Evolutionary conservation across 1,140 invertebrate genomes (phyloP), one percentile per base, ranked within the genome.

Genomic region (Panulirus ornatus): DNA sequence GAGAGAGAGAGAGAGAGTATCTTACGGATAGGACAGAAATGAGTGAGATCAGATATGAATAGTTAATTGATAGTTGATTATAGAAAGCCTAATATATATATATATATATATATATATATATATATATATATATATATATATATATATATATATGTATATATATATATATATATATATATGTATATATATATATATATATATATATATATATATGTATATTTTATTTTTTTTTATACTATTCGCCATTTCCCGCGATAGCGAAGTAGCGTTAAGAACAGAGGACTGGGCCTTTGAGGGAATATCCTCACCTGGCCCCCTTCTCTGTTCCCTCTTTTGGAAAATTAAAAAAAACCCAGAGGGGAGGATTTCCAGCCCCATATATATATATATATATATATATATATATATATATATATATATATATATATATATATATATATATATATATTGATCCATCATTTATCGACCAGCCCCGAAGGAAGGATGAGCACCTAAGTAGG

Each of bases 1-100:
- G 70, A 73, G 70, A 73, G 70, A 73, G 70, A 73, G 70, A 73
- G 70, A 73, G 70, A 73, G 70, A 73, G 70, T 14, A 22, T 14
- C 9, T 14, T 9, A 58, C 9, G 22, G 51, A 58, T 9, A 58
- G 51, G 22, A 22, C 9, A 22, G 22, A 22, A 58, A 22, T 14
- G 51, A 58, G 51, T 14, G 51, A 58, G 51, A 58, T 9, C 9
- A 22, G 22, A 22, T 14, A 22, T 14, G 51, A 58, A 22, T 11
- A 27, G 27, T 8, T 11, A 27, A 73, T 8, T 11, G 70, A 73
- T 8, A 73, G 70, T 11, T 8, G 27, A 27, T 11, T 8, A 73
- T 8, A 73, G 70, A 73, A 27, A 73, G 70, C 8, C 9, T 11
- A 27, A 73, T 8, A 73, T 8, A 73, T 8, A 73, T 8, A 73